Base-by-base conservation (phyloP, 2,888 invertebrate species). In the Eucriotettix oculatus region DNA sequence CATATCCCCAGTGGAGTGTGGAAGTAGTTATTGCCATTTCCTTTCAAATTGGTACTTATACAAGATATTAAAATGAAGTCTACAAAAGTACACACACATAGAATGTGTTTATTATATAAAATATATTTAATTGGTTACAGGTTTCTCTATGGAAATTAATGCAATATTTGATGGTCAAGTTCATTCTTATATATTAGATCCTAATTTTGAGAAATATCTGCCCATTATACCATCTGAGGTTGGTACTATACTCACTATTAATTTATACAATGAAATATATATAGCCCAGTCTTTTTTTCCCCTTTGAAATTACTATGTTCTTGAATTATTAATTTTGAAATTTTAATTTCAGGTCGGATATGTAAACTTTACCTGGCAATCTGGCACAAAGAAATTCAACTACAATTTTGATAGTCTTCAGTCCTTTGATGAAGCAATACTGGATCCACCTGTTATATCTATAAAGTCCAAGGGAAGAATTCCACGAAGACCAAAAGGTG, bases 161-260 rank as follows among this genome's bases (percentile, higher is more conserved):
- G 93, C 90, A 53, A 95, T 96, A 68, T 79, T 84, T 64, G 89
- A 93, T 72, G 94, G 94, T 16, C 83, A 82, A 70, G 91, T 96
- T 56, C 79, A 86, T 17, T 86, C 88, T 10, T 91, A 92, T 73
- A 85, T 96, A 60, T 75, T 89, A 66, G 92, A 94, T 71, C 92
- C 92, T 1, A 89, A 90, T 71, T 88, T 95, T 70, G 92, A 93
- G 68, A 87, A 86, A 70, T 87, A 90, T 71, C 76, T 95, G 66
- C 93, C 92, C 54, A 84, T 90, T 61, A 93, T 96, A 70, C 95
- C 95, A 1, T 87, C 92, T 9, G 93, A 95, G 77, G 90, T 95
- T 62, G 72, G 71, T 57, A 48, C 29, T 54, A 17, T n/a, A 42
- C 58, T 43, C 55, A 67, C 29, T 29, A 29, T 5, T 29, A 29